Evolutionary conservation across 1,140 invertebrate species (phyloP).

Genomic region (Bombyx mandarina): DNA sequence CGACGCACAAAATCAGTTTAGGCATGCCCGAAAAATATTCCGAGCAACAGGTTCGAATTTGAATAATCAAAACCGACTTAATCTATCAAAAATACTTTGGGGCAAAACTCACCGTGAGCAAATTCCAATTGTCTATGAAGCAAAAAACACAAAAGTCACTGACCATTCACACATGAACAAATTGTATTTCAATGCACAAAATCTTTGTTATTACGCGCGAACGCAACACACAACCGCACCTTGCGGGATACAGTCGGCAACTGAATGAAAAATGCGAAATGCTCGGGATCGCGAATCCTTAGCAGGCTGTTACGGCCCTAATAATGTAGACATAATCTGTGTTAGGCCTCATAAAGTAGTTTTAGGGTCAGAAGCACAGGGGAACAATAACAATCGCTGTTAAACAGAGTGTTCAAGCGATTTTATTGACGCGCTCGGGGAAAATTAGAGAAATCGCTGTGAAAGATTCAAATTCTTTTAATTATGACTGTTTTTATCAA

Average conservation of each 20-base stretch:
- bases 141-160: not conserved
- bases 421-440: too few species aligned
- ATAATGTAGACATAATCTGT: not conserved
- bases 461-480: too few species aligned
- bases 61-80: not conserved
- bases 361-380: not conserved
- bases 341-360: not conserved
- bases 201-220: not conserved
- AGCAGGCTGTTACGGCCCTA: not conserved
- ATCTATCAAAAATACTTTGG: not conserved
- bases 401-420: too few species aligned
- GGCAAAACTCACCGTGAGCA: not conserved
- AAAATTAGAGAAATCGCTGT: too few species aligned
- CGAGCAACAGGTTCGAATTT: slow-evolving; percentile 1
- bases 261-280: not conserved
- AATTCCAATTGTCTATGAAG: not conserved
- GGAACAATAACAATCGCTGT: too few species aligned
- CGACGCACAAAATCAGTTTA: not conserved
- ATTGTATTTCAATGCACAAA: not conserved
- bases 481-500: too few species aligned
- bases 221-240: not conserved
- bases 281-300: not conserved
- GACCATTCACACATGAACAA: not conserved
- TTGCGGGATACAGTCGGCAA: not conserved
- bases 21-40: not conserved